Base-by-base conservation (phyloP, 2,888 invertebrate species). In the Heliconius sara region DNA sequence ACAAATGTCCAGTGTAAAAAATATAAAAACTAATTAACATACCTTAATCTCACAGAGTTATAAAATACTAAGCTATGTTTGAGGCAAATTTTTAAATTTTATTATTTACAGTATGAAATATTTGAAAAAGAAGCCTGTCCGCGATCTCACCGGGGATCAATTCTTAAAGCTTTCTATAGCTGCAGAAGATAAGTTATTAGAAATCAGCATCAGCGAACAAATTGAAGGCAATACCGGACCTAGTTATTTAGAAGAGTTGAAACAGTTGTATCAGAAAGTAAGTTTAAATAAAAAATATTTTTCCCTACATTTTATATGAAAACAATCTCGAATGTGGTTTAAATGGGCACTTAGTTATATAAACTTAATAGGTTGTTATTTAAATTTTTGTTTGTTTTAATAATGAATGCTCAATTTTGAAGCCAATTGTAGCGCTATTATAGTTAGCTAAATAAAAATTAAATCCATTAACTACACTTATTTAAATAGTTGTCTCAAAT, bases 81-180 rank as follows among this genome's bases (percentile, higher is more conserved):
- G 43, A 43, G 43, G 43, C 12, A 19, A 19, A 19, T 19, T 52
- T 22, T 52, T 22, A 52, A 2, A 52, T 12, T 25, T 70, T 57
- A 7, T 72, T 52, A 9, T 72, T 70, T 87, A 25, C 89, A 96
- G 97, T 60, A 96, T 98, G 96, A 99, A 99, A 89, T 99, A 99
- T 89, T 88, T 99, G 68, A 98, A 97, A 88, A 97, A 98, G 89
- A 99, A 99, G 89, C 99, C 99, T 0, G 98, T 99, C 0, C 96
- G 97, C 4, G 98, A 99, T 88, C 94, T 99, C 72, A 96, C 97
- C 0, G 98, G 97, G 0, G 99, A 99, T 86, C 98, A 99, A 90
- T 99, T 97, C 91, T 95, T 99, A 39, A 98, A 98, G 87, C 93
- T 99, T 71, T 89, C 95, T 0, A 96, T 98, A 85, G 98, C 98